Evolutionary conservation across 2,888 invertebrate species (phyloP), one percentile per base, ranked within the genome.

Genomic region (Idaea dimidiata): DNA sequence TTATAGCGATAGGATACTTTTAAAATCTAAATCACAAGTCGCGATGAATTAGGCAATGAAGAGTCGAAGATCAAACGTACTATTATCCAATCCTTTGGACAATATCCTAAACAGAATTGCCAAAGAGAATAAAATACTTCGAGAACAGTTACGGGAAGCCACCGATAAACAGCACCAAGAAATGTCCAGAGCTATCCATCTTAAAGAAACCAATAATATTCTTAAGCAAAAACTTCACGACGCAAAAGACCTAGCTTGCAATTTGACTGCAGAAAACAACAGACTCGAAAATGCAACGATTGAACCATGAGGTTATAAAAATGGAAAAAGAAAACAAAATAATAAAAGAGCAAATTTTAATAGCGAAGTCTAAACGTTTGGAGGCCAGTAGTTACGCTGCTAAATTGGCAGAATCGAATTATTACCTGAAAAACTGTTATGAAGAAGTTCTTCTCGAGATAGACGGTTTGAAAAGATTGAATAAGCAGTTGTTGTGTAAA

Each of bases 111-210:
- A 69, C 5, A 79, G 67, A 63, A 58, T 73, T 14, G 33, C 72
- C 0, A 69, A 71, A 32, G 87, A 88, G 63, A 89, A 89, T 62
- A 57, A 54, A 16, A 73, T 55, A 17, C 73, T 91, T 17, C 79
- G 70, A 0, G 62, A 71, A 2, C 72, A 80, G 43, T 71, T 91
- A 6, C 65, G 73, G 0, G 78, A 81, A 61, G 83, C 80, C 0
- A 88, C 83, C 0, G 81, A 84, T n/a, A 88, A 84, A 61, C 88
- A 91, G 60, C 91, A 91, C 32, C 89, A 87, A 66, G 87, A 89
- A 63, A 91, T 91, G 90, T 75, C 80, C 17, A 83, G 91, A 73
- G 91, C 90, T 0, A 89, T 91, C n/a, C 77, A 83, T 58, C 72
- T 90, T 1, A 86, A 84, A 62, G 80, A 86, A 60, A 86, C 82